Evolutionary conservation across 2,113 vertebrate genomes (phyloP).

Genomic region (Gila orcuttii): DNA sequence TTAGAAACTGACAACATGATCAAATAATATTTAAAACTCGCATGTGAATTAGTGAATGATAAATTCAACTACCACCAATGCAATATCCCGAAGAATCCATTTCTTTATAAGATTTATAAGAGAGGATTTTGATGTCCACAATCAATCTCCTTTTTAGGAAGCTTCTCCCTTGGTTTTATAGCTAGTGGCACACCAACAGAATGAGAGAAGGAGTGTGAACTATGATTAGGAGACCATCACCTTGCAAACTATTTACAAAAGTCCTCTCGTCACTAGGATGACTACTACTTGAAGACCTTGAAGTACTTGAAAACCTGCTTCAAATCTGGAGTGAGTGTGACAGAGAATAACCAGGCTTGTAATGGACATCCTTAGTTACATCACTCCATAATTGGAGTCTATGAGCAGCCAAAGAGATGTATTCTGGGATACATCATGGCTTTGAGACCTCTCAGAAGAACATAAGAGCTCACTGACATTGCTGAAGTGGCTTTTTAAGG

Average conservation of each 20-base stretch:
- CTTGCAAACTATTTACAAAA: slow-evolving; percentile 20
- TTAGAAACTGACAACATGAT: background rate
- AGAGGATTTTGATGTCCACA: background rate
- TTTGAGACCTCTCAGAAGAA: background rate
- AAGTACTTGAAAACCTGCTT: background rate
- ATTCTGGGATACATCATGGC: slow-evolving; percentile 11
- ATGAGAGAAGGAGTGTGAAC: background rate
- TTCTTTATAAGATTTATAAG: background rate
- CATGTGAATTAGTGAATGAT: no score
- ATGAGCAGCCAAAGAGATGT: background rate
- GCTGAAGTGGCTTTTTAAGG: slow-evolving; percentile 10
- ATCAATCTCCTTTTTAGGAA: background rate
- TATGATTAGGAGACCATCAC: slow-evolving; percentile 1
- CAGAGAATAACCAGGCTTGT: background rate
- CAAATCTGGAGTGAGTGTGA: background rate
- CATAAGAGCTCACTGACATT: background rate
- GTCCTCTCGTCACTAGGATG: background rate
- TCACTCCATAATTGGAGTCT: slow-evolving; percentile 13
- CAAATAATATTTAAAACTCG: background rate
- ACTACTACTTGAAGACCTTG: background rate
- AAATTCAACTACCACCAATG: background rate
- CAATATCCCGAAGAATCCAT: background rate
- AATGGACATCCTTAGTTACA: background rate
- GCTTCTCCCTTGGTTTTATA: background rate
- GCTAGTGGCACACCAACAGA: background rate